Percentiles rank a stretch among this genome's conserved stretches.
Evolutionary conservation across 2,888 invertebrate species (phyloP).

Genomic region (Tortricodes alternella): DNA sequence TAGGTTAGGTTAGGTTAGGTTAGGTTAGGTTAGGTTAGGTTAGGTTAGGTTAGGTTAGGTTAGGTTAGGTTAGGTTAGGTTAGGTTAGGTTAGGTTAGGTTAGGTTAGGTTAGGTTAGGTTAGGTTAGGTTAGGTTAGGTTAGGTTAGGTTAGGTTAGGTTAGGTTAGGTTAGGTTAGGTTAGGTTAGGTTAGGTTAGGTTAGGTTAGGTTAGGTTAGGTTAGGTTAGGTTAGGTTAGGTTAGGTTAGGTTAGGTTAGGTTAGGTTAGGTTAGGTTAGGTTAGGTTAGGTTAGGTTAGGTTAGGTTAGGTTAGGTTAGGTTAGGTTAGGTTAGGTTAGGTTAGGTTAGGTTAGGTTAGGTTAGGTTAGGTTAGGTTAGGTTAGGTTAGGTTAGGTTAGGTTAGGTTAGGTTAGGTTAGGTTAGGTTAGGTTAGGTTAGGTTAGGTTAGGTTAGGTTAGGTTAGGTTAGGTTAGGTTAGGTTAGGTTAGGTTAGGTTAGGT

Average conservation of each 20-base stretch:
- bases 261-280: slow-evolving; percentile 6
- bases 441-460: slow-evolving; percentile 19
- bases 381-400: slow-evolving; percentile 19
- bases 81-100: too few relatives aligned
- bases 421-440: slow-evolving; percentile 19
- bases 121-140: slow-evolving; percentile 4
- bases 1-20: too few relatives aligned
- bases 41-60: too few relatives aligned
- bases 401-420: slow-evolving; percentile 19
- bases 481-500: slow-evolving; percentile 30
- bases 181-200: neutral
- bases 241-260: slow-evolving; percentile 6
- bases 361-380: slow-evolving; percentile 19
- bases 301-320: slow-evolving; percentile 6
- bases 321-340: slow-evolving; percentile 6
- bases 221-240: slow-evolving; percentile 6
- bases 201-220: slow-evolving; percentile 6
- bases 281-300: slow-evolving; percentile 6
- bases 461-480: slow-evolving; percentile 32
- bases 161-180: neutral
- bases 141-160: slow-evolving; percentile 2
- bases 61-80: too few relatives aligned
- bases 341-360: neutral
- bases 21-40: too few relatives aligned
- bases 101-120: neutral